These are phyloP conservation scores for Pithys albifrons DNA, from an alignment of 2,113 vertebrate genomes.

Conservation along the genomic window DNA sequence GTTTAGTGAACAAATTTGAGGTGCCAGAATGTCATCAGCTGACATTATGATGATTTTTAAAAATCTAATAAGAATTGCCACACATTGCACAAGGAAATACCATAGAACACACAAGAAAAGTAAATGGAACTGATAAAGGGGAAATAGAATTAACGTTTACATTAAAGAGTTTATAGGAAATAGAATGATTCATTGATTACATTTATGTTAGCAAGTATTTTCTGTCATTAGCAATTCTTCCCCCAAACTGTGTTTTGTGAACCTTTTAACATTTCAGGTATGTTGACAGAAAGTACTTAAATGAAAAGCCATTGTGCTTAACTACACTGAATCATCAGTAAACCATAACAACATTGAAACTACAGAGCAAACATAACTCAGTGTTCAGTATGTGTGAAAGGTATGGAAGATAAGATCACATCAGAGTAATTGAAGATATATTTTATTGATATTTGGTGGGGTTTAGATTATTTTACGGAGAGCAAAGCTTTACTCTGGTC, in stretches of 20 bases:
- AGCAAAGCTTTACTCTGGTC: background rate
- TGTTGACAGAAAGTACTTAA: background rate
- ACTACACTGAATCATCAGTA: background rate
- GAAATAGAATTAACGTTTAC: background rate
- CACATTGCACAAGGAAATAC: background rate
- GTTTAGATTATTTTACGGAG: background rate
- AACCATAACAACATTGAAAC: background rate
- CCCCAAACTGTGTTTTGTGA: background rate
- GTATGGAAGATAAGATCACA: background rate
- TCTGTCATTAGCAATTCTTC: background rate
- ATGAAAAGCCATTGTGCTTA: background rate
- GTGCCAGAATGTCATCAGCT: background rate
- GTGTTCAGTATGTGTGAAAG: background rate
- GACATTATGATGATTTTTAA: background rate
- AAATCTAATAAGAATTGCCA: background rate
- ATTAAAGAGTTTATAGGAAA: background rate
- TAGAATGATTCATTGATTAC: background rate
- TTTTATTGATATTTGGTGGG: background rate
- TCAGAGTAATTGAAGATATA: background rate
- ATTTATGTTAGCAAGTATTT: background rate
- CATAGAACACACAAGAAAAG: background rate
- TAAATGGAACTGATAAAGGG: background rate
- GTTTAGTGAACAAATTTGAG: background rate
- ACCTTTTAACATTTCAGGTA: background rate
- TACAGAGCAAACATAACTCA: background rate